Percentiles rank a stretch among this genome's conserved stretches.
phyloP scores from a whole-genome alignment of 2,113 vertebrate species.

The Etia nguti region DNA sequence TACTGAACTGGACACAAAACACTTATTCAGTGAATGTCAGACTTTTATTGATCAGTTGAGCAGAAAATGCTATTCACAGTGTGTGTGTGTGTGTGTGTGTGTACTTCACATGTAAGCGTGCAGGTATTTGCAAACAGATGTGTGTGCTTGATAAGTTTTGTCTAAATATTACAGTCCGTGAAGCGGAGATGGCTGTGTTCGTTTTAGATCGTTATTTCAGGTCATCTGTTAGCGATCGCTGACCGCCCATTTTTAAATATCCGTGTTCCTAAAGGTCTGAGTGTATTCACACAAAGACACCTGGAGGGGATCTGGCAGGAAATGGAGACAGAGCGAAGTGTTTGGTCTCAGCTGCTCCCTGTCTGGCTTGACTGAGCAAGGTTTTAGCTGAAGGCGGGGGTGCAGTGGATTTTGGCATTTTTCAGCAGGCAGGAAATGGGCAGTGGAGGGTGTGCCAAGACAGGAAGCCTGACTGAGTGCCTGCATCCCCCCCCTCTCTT shows the following conservation, averaged over 20 bases:
- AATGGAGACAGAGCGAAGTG: neutral
- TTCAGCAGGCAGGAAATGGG: conserved; percentile 67
- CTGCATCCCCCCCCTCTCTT: neutral
- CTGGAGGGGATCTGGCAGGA: conserved; percentile 21
- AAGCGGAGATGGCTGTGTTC: accelerated
- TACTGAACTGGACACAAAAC: neutral
- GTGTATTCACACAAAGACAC: neutral
- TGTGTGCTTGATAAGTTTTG: neutral
- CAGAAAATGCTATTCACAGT: neutral
- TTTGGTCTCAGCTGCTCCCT: conserved; percentile 30
- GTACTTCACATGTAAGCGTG: neutral
- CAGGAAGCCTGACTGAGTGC: conserved; percentile 61
- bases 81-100: neutral
- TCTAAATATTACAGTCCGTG: neutral
- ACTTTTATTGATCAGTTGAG: neutral
- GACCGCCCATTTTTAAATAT: neutral
- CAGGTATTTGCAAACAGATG: neutral
- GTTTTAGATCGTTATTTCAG: neutral
- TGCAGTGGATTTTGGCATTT: conserved; percentile 31
- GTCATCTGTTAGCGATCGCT: neutral
- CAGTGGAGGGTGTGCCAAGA: conserved; percentile 64
- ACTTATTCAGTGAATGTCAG: neutral
- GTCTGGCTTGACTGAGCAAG: conserved; percentile 48
- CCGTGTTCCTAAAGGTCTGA: neutral
- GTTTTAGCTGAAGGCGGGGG: neutral